Percentiles rank a stretch among this genome's conserved stretches.
Evolutionary conservation across 2,113 vertebrate genomes (phyloP).

Genomic region (Pachycephala philippinensis): DNA sequence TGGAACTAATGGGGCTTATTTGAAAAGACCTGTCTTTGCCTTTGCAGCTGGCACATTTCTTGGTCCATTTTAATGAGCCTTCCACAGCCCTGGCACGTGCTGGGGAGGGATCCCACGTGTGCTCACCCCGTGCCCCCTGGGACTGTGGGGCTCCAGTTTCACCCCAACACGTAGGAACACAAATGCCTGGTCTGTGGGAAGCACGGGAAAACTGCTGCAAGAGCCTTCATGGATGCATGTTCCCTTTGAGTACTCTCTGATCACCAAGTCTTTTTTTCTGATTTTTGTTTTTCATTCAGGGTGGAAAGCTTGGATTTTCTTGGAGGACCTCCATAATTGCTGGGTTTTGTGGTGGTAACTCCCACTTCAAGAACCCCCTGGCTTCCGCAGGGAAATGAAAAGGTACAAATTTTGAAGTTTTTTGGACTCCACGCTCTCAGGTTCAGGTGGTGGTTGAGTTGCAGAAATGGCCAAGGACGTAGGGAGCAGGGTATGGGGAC

Average conservation of each 20-base stretch:
- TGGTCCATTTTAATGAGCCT: not conserved
- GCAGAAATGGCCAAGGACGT: not conserved
- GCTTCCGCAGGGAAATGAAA: not conserved
- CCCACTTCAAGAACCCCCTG: not conserved
- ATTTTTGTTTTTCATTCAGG: not conserved
- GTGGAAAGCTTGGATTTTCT: not conserved
- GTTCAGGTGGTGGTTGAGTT: not conserved
- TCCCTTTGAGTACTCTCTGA: not conserved
- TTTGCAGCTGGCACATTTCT: not conserved
- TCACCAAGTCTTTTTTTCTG: not conserved
- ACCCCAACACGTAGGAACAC: not conserved
- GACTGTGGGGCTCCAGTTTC: not conserved
- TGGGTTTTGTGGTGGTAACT: not conserved
- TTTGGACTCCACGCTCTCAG: not conserved
- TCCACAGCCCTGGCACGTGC: not conserved
- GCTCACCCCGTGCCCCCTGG: rapidly evolving
- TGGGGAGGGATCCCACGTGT: not conserved
- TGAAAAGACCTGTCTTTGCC: slow-evolving; percentile 30
- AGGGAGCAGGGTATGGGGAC: not conserved
- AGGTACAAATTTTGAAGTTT: not conserved
- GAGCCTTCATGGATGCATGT: rapidly evolving
- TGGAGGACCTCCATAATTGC: rapidly evolving
- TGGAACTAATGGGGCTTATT: slow-evolving; percentile 57
- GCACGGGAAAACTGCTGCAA: rapidly evolving
- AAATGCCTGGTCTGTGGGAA: rapidly evolving